Percentiles rank a stretch among this genome's conserved stretches.
Evolutionary conservation across 1,140 invertebrate species (phyloP).

Genomic region (Meloidogyne exigua): DNA sequence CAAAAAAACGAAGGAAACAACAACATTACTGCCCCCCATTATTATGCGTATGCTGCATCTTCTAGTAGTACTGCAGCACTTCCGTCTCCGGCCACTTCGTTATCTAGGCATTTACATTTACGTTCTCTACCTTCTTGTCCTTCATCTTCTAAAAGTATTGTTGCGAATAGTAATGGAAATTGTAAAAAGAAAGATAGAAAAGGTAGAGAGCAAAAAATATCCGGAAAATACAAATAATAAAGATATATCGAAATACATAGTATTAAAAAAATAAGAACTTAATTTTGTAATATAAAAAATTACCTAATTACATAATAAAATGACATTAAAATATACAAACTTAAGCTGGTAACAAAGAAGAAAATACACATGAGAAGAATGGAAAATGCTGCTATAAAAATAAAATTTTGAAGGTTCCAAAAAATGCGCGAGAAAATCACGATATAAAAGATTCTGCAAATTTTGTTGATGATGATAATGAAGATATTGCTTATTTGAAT

Average conservation of each 20-base stretch:
- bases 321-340: not conserved
- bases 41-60: not conserved
- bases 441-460: constrained; percentile 42
- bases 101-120: not conserved
- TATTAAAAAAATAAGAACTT: not conserved
- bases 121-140: not conserved
- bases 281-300: not conserved
- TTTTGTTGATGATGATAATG: constrained; percentile 59
- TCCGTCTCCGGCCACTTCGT: not conserved
- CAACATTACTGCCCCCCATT: not conserved
- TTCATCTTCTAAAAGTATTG: not conserved
- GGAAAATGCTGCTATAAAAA: not conserved
- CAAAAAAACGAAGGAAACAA: not conserved
- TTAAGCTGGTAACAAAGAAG: not conserved
- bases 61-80: not conserved
- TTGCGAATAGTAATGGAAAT: not conserved
- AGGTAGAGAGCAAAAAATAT: not conserved
- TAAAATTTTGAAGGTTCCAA: constrained; percentile 38
- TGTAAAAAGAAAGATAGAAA: not conserved
- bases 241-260: not conserved
- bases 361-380: not conserved
- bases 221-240: not conserved
- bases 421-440: constrained; percentile 38
- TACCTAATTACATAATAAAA: too few species aligned
- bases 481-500: constrained; percentile 57